Percentiles rank a stretch among this genome's conserved stretches.
phyloP scores from a whole-genome alignment of 1,140 invertebrate species.

The Drosophila lini region DNA sequence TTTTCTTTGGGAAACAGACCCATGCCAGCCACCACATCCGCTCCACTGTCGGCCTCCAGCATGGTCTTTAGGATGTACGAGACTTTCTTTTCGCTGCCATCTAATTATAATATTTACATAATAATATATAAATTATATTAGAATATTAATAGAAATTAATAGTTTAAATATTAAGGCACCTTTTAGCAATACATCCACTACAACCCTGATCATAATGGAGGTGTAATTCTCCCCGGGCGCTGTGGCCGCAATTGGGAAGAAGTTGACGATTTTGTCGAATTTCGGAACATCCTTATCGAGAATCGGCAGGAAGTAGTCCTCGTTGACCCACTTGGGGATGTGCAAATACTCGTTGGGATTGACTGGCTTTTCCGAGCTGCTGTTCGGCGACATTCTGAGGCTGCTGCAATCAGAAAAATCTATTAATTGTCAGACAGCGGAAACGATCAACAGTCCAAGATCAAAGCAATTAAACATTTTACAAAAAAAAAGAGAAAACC shows the following conservation, averaged over 20 bases:
- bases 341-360: constrained; percentile 66
- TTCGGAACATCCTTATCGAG: constrained; percentile 75
- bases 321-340: constrained; percentile 85
- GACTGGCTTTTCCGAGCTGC: constrained; percentile 17
- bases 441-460: constrained; percentile 17
- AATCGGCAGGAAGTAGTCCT: constrained; percentile 84
- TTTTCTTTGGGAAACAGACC: constrained; percentile 73
- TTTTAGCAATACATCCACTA: constrained; percentile 61
- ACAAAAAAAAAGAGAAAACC: background rate
- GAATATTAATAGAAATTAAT: background rate
- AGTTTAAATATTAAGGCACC: constrained; percentile 14
- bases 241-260: constrained; percentile 67
- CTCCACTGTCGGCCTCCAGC: constrained; percentile 46
- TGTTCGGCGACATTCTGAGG: constrained; percentile 61
- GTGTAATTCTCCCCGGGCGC: constrained; percentile 75
- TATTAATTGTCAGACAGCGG: constrained; percentile 14
- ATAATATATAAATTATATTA: background rate
- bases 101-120: constrained; percentile 22
- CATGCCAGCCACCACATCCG: constrained; percentile 50
- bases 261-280: constrained; percentile 56
- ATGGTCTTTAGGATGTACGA: constrained; percentile 77
- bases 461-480: constrained; percentile 20
- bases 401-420: constrained; percentile 9
- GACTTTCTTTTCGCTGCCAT: constrained; percentile 47
- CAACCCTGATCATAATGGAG: constrained; percentile 71